Evolutionary conservation across 2,888 invertebrate genomes (phyloP), one percentile per base, ranked within the genome.

Genomic region (Drosophila parthenogenetica): DNA sequence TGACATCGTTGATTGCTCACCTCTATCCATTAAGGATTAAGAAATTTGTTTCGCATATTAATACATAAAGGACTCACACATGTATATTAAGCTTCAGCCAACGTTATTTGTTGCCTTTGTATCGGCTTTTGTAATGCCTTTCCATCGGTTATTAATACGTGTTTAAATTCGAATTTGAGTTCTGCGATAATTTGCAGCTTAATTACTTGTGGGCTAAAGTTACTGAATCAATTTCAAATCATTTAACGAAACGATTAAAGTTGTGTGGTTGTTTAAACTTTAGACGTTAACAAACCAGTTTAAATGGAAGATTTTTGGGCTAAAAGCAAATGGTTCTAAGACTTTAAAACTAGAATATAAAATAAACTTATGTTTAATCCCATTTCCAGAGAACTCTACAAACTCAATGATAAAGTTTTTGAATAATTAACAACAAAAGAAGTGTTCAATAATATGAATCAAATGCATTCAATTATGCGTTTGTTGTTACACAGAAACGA

Each of bases 391-490:
- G 5, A 29, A 19, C 19, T 22, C 14, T n/a, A 19, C 11, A 11
- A 8, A 17, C 5, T 19, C 37, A 13, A 19, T 46, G 22, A 16
- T 14, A 11, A 22, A 32, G 22, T 50, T 16, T 59, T 67, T 51
- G 53, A 74, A 53, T 69, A 45, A 39, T 35, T 29, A 29, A 29
- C 29, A 8, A 29, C 8, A 2, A 2, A 5, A 29, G 43, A 22
- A 45, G 10, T 25, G 43, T 43, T 60, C 42, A 17, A 51, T 55
- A 54, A 62, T 60, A 37, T 46, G 62, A 62, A 48, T 35, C 25
- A 40, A 55, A 61, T 65, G 71, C 50, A 76, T 63, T 75, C 68
- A 73, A 75, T 73, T 72, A 73, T 60, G 60, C 60, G 67, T 61
- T 71, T 55, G 70, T 58, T 48, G 39, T 25, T 42, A 29, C 51